Evolutionary conservation across 1,140 invertebrate species (phyloP), one percentile per base, ranked within the genome.

Genomic region (Panulirus ornatus): DNA sequence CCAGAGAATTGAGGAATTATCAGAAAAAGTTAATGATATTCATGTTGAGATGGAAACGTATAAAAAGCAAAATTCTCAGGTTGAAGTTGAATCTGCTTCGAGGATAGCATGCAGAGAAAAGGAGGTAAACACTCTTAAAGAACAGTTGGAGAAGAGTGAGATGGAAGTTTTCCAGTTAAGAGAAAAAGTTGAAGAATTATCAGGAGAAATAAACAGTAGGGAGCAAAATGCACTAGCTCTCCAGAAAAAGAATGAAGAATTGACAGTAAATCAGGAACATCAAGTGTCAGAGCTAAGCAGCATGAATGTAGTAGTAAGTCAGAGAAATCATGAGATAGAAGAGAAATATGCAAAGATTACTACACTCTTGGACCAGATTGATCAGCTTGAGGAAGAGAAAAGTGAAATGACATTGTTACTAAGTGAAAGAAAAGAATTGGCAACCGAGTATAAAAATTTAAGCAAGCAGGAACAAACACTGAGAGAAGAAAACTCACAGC

Each of bases 281-380:
- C 58, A 66, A 66, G 0, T 30, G 0, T 30, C n/a, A 30, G 58
- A 66, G 11, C 58, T 30, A 78, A 78, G 40, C 22, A 47, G 36
- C 75, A 78, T 78, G 40, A 78, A 2, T 16, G 22, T 44, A 8
- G 30, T 66, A 27, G 16, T 38, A 9, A 73, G 27, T 11, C 19
- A 38, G 22, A 85, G 75, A 30, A 34, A 85, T 75, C 58, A 54
- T 1, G 54, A 78, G 16, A 58, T 79, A 22, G 16, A 63, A 19
- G 54, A 88, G 36, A 88, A 88, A 47, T 47, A 88, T n/a, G 40
- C n/a, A 47, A 79, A 63, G n/a, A 63, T 88, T 42, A 70, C 42
- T 1, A 8, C 22, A 75, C 30, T 79, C 6, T 2, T 38, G 14
- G 0, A 27, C 2, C 75, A 79, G 70, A 38, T 88, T n/a, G 58